Evolutionary conservation across 2,888 invertebrate species (phyloP), one percentile per base, ranked within the genome.

Genomic region (Elegia similella): DNA sequence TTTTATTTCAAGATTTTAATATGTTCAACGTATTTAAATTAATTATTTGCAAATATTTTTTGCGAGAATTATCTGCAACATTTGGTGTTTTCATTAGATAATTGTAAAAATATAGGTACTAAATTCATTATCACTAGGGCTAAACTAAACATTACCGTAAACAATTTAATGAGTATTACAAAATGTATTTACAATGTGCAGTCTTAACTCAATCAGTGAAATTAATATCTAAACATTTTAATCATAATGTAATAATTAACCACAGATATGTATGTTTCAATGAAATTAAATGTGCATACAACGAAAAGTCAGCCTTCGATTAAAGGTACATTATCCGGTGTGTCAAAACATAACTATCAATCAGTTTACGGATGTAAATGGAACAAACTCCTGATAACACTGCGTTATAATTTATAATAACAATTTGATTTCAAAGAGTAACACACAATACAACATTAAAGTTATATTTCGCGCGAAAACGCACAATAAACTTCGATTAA

Each of bases 101-200:
- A 50, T 17, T 34, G 50, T 32, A 50, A 16, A 6, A 34, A 50
- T 6, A 34, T 17, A 50, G 34, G 15, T 47, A 50, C 16, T 34
- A 50, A 34, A 6, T 50, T 12, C 72, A 67, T 56, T 58, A 55
- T 60, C 57, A 61, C 64, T 68, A 71, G 46, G 46, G 23, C 23
- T 46, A 46, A 34, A 73, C 63, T 69, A 68, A 64, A 62, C 65
- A 65, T 67, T 69, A 62, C 46, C 58, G 60, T 55, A 59, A 61
- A 59, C 57, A 69, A 66, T 72, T 65, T 66, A 68, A 72, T 68
- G 68, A 77, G 68, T 79, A 81, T 78, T 76, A 84, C 77, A 84
- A 75, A 75, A 80, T 82, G 80, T 83, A 82, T 83, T 79, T 72
- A 80, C 76, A 73, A 75, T 64, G 84, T 84, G 85, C 85, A 85